phyloP scores from a whole-genome alignment of 2,797 vertebrate genomes.

The Delichon dasypus region DNA sequence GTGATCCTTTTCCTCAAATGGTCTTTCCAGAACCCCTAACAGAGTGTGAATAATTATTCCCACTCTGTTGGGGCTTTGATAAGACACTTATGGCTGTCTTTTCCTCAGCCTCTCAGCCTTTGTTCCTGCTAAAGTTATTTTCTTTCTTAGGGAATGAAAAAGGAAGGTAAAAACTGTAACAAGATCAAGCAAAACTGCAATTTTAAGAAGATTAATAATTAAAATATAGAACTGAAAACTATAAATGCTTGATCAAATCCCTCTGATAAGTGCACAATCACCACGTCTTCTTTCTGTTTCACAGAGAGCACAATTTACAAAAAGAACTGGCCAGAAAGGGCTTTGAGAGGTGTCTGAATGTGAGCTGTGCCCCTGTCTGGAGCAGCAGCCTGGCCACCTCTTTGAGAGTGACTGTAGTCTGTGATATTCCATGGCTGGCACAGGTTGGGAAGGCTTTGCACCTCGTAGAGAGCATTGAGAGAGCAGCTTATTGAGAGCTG shows the following conservation, averaged over 20 bases:
- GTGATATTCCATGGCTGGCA: not conserved
- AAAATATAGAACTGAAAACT: conserved; percentile 8
- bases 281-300: not conserved
- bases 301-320: not conserved
- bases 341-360: not conserved
- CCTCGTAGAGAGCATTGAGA: fast-evolving
- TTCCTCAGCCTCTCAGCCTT: conserved; percentile 66
- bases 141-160: conserved; percentile 31
- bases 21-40: conserved; percentile 61
- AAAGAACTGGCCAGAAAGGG: not conserved
- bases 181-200: not conserved
- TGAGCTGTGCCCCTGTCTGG: not conserved
- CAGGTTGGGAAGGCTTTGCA: not conserved
- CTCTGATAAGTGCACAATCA: not conserved
- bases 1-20: conserved; percentile 60
- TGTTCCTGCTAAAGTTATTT: conserved; percentile 67
- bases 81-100: conserved; percentile 68
- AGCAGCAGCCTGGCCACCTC: not conserved
- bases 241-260: not conserved
- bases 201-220: not conserved
- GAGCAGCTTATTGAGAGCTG: not conserved
- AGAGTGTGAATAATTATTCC: conserved; percentile 70
- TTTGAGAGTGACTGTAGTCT: fast-evolving
- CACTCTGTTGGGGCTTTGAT: conserved; percentile 70
- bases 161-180: conserved; percentile 9